phyloP scores from a whole-genome alignment of 2,797 vertebrate genomes.

The Channa striata region DNA sequence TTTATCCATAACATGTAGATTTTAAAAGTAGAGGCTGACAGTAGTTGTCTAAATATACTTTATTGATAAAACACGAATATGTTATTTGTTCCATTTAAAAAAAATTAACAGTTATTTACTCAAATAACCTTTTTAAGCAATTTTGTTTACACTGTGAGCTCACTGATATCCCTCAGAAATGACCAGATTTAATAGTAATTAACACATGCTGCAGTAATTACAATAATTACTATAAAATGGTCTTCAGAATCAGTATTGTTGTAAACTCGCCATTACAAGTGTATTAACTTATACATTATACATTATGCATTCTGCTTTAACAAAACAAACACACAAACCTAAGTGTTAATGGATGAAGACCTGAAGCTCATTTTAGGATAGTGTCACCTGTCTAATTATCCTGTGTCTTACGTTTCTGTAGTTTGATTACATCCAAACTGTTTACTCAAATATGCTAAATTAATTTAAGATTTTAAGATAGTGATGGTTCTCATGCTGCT shows the following conservation, averaged over 20 bases:
- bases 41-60: conserved; percentile 15
- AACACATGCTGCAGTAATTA: background rate
- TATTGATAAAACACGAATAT: conserved; percentile 9
- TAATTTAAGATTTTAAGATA: conserved; percentile 5
- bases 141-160: background rate
- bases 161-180: background rate
- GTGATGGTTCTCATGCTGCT: conserved; percentile 8
- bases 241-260: background rate
- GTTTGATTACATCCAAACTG: background rate
- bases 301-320: background rate
- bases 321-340: too few relatives aligned
- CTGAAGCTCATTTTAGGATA: too few relatives aligned
- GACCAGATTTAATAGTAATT: background rate
- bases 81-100: background rate
- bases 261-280: background rate
- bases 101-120: background rate
- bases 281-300: background rate
- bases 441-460: background rate
- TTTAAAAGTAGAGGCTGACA: background rate
- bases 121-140: background rate
- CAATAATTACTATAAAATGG: background rate
- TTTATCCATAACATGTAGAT: conserved; percentile 16
- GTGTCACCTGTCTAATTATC: too few relatives aligned
- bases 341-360: background rate
- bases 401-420: background rate